A percentile compares a stretch with the other conserved stretches of the same genome.
These are phyloP conservation scores for Condylura cristata DNA, from an alignment of 2,113 vertebrate species.

Conservation along the genomic window DNA sequence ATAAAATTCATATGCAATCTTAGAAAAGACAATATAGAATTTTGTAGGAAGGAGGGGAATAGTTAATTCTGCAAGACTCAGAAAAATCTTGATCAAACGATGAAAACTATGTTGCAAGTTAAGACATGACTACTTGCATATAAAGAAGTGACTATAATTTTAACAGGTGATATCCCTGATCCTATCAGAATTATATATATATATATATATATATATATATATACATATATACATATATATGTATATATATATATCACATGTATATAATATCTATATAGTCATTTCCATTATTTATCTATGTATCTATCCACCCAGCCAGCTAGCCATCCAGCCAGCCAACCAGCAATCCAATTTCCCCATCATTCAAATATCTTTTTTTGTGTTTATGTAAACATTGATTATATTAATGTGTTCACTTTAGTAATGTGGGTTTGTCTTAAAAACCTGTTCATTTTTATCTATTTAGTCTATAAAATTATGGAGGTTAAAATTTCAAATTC, in stretches of 20 bases:
- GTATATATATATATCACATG: too few species aligned
- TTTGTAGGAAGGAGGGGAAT: too few species aligned
- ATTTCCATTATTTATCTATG: not conserved
- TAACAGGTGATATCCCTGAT: not conserved
- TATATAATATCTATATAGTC: not conserved
- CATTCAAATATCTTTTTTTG: not conserved
- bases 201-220: too few species aligned
- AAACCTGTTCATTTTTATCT: not conserved
- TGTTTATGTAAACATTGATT: not conserved
- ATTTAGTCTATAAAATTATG: conserved; percentile 7
- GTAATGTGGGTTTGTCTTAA: not conserved
- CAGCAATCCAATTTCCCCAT: not conserved
- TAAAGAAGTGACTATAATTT: not conserved
- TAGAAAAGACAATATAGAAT: not conserved
- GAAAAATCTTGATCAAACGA: conserved; percentile 4
- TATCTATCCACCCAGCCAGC: too few species aligned
- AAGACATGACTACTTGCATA: too few species aligned
- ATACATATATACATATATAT: too few species aligned
- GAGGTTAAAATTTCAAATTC: not conserved
- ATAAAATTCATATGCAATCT: not conserved
- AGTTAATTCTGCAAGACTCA: not conserved
- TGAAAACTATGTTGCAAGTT: not conserved
- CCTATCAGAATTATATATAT: not conserved
- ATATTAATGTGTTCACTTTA: not conserved
- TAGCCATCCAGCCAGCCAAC: not conserved